Evolutionary conservation across 2,888 invertebrate genomes (phyloP), one percentile per base, ranked within the genome.

Genomic region (Lasioglossum figueresi): DNA sequence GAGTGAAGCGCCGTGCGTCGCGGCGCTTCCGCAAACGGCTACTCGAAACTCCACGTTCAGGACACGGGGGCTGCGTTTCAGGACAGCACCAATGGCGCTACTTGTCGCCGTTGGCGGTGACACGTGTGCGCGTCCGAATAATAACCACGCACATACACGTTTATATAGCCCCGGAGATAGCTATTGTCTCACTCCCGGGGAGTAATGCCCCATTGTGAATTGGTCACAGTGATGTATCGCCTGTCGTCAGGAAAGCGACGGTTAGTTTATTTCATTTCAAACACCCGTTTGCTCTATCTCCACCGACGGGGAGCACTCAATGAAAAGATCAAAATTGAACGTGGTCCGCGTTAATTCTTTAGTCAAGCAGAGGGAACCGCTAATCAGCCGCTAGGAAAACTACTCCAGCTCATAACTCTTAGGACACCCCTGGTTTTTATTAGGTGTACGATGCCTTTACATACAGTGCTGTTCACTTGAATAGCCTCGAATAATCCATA

Each of bases 151-250:
- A 77, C 82, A 82, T 87, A 79, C 82, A 82, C 86, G 80, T 76
- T 88, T 80, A 66, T 76, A 74, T 84, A 80, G 19, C 66, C 31
- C 85, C 82, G 86, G 87, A 88, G 89, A 91, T 90, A 88, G 88
- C 91, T 88, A 91, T 92, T 93, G 92, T 93, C 88, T 88, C 90
- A 84, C 83, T 83, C 84, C 78, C 76, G 86, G 85, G 91, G 91
- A 91, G 91, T 93, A 93, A 93, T 93, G 91, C 84, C 86, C 93
- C 87, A 93, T 93, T 93, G 89, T 93, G 91, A 91, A 92, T 92
- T 90, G 88, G 87, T 90, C 90, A 88, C 90, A 89, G 91, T 93
- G 92, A 92, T 90, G 88, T 90, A 91, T 88, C 88, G 89, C 81
- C 84, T 88, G 87, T 90, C 89, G 82, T 88, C 86, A 75, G 82